A percentile compares a stretch with the other conserved stretches of the same genome.
phyloP scores from a whole-genome alignment of 2,797 vertebrate species.

The Parotocinclus haroldoi region DNA sequence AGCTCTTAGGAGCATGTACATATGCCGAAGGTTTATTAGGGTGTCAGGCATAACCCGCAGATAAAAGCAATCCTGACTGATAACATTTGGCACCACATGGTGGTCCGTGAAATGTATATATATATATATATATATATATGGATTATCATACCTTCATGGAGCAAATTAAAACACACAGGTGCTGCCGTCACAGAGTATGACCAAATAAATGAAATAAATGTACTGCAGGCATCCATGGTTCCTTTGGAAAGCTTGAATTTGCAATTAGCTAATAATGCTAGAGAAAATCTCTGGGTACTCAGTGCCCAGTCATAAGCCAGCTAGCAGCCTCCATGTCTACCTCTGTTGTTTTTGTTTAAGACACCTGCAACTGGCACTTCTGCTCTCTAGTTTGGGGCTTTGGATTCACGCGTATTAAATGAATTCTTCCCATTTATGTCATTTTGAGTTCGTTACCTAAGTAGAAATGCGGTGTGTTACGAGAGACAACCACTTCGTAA shows the following conservation, averaged over 20 bases:
- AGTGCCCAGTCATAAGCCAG: slow-evolving; percentile 13
- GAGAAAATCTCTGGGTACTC: not conserved
- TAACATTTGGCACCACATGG: slow-evolving; percentile 19
- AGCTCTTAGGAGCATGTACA: slow-evolving; percentile 13
- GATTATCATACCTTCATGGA: slow-evolving; percentile 57
- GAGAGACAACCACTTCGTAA: slow-evolving; percentile 3
- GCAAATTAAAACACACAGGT: slow-evolving; percentile 65
- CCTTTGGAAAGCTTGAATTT: slow-evolving; percentile 17
- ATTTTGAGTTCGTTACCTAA: not conserved
- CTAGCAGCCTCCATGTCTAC: slow-evolving; percentile 19
- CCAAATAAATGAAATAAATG: slow-evolving; percentile 54
- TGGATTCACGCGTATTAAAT: no score
- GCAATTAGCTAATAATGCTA: slow-evolving; percentile 16
- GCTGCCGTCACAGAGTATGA: slow-evolving; percentile 49
- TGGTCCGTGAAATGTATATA: slow-evolving; percentile 56
- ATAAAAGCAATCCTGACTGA: slow-evolving; percentile 10
- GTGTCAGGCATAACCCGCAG: not conserved
- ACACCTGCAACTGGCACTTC: slow-evolving; percentile 23
- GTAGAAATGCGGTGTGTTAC: not conserved
- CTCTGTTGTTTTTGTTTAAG: slow-evolving; percentile 28
- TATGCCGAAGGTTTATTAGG: not conserved
- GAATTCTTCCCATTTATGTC: not conserved
- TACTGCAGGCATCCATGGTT: slow-evolving; percentile 35
- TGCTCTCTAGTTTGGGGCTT: slow-evolving; percentile 19
- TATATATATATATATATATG: slow-evolving; percentile 62